phyloP scores from a whole-genome alignment of 2,888 invertebrate species.

The Monopis laevigella region DNA sequence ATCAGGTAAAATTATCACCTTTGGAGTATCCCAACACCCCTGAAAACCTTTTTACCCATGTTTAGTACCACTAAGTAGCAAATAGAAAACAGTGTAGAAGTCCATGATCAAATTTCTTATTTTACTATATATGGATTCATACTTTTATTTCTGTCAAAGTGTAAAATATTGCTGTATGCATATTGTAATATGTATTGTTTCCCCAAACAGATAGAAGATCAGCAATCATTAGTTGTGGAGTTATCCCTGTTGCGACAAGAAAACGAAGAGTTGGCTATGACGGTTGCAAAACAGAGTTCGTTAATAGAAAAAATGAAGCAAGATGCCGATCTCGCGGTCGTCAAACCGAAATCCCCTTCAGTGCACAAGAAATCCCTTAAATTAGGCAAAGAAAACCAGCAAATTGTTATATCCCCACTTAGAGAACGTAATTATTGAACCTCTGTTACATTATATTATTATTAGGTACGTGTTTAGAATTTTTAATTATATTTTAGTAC shows the following conservation, averaged over 20 bases:
- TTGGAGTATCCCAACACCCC: too few relatives aligned
- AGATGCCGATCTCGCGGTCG: conserved; percentile 36
- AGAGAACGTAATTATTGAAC: conserved; percentile 49
- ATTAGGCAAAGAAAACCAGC: conserved; percentile 55
- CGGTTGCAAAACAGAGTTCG: conserved; percentile 51
- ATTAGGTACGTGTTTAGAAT: background rate
- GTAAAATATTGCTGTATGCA: too few relatives aligned
- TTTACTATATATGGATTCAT: too few relatives aligned
- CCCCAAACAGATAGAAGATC: conserved; percentile 56
- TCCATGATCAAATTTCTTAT: too few relatives aligned
- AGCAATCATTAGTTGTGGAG: conserved; percentile 55
- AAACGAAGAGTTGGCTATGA: conserved; percentile 53
- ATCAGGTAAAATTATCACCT: conserved; percentile 40
- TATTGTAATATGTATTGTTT: too few relatives aligned
- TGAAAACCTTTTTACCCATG: too few relatives aligned
- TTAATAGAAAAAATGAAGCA: conserved; percentile 53
- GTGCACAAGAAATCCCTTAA: conserved; percentile 43
- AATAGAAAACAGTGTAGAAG: too few relatives aligned
- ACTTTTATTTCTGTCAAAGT: too few relatives aligned
- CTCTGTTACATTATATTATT: background rate
- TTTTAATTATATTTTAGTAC: background rate
- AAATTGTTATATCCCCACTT: conserved; percentile 46
- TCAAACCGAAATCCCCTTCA: conserved; percentile 50
- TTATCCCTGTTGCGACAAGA: conserved; percentile 55
- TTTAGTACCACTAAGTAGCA: too few relatives aligned